Evolutionary conservation across 2,888 invertebrate species (phyloP).

Genomic region (Pycnomerus fuliginosus): DNA sequence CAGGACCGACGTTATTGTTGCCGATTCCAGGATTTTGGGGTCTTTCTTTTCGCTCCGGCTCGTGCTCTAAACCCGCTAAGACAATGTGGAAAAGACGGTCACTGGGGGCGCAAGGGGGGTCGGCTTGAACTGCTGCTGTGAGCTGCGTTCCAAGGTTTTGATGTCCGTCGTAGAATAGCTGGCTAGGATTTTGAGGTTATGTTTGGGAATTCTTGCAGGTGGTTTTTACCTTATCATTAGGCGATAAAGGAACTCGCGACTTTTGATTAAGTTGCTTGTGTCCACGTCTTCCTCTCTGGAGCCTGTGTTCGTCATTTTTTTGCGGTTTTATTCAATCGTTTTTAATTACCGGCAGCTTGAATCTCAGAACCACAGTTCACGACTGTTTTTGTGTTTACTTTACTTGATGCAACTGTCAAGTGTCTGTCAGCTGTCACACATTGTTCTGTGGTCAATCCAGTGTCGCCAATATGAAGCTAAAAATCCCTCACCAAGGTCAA

Average conservation of each 20-base stretch:
- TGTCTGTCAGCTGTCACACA: too few species aligned
- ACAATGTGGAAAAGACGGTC: slow-evolving; percentile 87
- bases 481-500: too few species aligned
- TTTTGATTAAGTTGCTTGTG: slow-evolving; percentile 79
- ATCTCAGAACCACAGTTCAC: too few species aligned
- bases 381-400: too few species aligned
- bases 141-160: slow-evolving; percentile 87
- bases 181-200: slow-evolving; percentile 61
- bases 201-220: slow-evolving; percentile 4
- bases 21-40: slow-evolving; percentile 60
- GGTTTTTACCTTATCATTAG: slow-evolving; percentile 85
- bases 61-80: slow-evolving; percentile 80
- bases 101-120: slow-evolving; percentile 94
- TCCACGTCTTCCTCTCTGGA: slow-evolving; percentile 59
- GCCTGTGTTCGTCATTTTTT: slow-evolving; percentile 20
- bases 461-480: too few species aligned
- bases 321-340: too few species aligned
- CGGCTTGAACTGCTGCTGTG: slow-evolving; percentile 81
- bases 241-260: slow-evolving; percentile 84
- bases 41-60: slow-evolving; percentile 71
- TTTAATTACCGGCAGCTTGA: too few species aligned
- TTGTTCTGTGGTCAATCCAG: too few species aligned
- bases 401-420: too few species aligned
- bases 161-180: slow-evolving; percentile 96
- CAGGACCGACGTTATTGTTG: slow-evolving; percentile 67